Evolutionary conservation across 1,140 invertebrate species (phyloP).

Genomic region (Doryteuthis pealeii): DNA sequence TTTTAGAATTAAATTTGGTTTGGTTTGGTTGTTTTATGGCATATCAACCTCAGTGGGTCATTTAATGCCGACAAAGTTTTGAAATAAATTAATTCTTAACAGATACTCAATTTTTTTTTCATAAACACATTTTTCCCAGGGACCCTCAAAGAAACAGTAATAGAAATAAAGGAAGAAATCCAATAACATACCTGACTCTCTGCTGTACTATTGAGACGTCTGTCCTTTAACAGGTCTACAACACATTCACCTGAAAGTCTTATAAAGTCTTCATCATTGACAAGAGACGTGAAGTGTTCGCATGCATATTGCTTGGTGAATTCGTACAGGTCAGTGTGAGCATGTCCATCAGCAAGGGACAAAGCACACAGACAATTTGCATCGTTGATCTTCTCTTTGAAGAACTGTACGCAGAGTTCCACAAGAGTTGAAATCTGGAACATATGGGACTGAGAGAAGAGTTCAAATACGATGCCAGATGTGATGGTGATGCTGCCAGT

Average conservation of each 20-base stretch:
- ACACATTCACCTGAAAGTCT: conserved; percentile 46
- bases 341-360: conserved; percentile 48
- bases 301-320: conserved; percentile 46
- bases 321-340: conserved; percentile 43
- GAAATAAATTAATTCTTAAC: too few relatives aligned
- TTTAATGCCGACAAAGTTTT: too few relatives aligned
- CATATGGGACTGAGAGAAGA: conserved; percentile 51
- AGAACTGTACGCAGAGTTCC: conserved; percentile 49
- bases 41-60: too few relatives aligned
- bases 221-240: conserved; percentile 43
- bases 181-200: conserved; percentile 32
- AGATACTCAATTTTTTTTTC: too few relatives aligned
- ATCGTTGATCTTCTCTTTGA: conserved; percentile 49
- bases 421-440: conserved; percentile 48
- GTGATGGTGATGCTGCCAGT: conserved; percentile 50
- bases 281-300: conserved; percentile 39
- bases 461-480: conserved; percentile 38
- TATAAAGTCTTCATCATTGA: conserved; percentile 48
- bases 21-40: too few relatives aligned
- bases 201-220: conserved; percentile 41
- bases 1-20: too few relatives aligned
- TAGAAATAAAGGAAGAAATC: background rate
- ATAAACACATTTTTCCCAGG: too few relatives aligned
- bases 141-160: too few relatives aligned
- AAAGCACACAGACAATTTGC: conserved; percentile 48